phyloP scores from a whole-genome alignment of 1,140 invertebrate genomes.

The Heterodera carotae region DNA sequence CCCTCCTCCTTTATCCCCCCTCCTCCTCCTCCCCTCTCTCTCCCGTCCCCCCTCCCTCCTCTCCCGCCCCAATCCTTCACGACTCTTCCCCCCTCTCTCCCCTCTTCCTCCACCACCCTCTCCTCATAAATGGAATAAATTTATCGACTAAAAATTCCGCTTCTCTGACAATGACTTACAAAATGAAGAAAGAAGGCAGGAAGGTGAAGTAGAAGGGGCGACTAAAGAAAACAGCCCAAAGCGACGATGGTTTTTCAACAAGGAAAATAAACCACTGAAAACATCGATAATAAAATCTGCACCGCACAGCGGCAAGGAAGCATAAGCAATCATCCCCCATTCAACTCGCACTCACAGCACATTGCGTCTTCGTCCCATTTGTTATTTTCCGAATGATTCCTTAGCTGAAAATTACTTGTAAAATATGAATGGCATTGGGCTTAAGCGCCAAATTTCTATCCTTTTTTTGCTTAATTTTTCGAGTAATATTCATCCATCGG shows the following conservation, averaged over 20 bases:
- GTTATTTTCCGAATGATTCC: not conserved
- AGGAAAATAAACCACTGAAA: not conserved
- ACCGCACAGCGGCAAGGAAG: not conserved
- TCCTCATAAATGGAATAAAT: too few relatives aligned
- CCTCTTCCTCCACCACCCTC: too few relatives aligned
- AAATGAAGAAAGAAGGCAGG: too few relatives aligned
- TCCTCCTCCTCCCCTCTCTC: too few relatives aligned
- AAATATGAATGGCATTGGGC: not conserved
- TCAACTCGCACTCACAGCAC: too few relatives aligned
- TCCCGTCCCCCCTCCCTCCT: too few relatives aligned
- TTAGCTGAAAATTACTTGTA: not conserved
- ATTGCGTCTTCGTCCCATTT: not conserved
- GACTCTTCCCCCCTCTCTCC: too few relatives aligned
- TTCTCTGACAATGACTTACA: not conserved
- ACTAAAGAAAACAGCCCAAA: not conserved
- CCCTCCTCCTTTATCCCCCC: too few relatives aligned
- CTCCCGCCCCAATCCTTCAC: too few relatives aligned
- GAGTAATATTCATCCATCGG: too few relatives aligned
- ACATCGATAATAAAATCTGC: not conserved
- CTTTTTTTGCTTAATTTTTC: too few relatives aligned
- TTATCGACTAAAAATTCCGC: not conserved
- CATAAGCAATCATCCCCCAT: not conserved
- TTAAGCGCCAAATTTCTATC: too few relatives aligned
- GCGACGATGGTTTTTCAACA: not conserved
- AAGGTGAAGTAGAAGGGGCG: not conserved